Evolutionary conservation across 1,140 invertebrate species (phyloP).

Genomic region (Cyphomyrmex costatus): DNA sequence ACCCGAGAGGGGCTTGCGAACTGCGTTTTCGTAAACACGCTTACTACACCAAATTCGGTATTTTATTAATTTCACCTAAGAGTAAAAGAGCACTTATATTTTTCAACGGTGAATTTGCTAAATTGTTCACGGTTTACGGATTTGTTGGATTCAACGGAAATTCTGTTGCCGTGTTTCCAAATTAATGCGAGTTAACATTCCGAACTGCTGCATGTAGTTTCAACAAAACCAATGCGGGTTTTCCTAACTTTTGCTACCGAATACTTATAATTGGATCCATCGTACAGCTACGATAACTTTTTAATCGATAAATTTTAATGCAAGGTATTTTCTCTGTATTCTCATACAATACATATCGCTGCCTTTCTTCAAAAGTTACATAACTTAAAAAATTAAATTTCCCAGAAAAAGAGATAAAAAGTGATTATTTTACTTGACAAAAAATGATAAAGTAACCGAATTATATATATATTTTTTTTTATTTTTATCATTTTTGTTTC

Average conservation of each 20-base stretch:
- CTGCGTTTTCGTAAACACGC: slow-evolving; percentile 12
- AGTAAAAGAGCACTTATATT: background rate
- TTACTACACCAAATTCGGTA: background rate
- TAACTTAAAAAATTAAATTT: too few relatives aligned
- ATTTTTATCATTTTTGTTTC: too few relatives aligned
- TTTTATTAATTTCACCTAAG: slow-evolving; percentile 44
- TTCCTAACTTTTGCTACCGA: background rate
- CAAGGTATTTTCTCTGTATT: background rate
- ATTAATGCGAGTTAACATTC: slow-evolving; percentile 34
- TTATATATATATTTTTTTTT: too few relatives aligned
- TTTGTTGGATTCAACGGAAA: background rate
- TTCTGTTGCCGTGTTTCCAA: background rate
- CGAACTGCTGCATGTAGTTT: background rate
- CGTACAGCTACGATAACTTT: background rate
- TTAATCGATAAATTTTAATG: slow-evolving; percentile 22
- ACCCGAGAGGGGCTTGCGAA: background rate
- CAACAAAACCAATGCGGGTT: background rate
- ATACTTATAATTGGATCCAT: background rate
- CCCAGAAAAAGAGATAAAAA: too few relatives aligned
- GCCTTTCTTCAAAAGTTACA: too few relatives aligned
- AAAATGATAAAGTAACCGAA: too few relatives aligned
- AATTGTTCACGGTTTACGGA: slow-evolving; percentile 29
- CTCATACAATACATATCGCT: too few relatives aligned
- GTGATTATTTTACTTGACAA: too few relatives aligned
- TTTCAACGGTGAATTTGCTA: background rate